These are phyloP conservation scores for Drosophila malerkotliana DNA, from an alignment of 1,140 invertebrate species.

Conservation along the genomic window DNA sequence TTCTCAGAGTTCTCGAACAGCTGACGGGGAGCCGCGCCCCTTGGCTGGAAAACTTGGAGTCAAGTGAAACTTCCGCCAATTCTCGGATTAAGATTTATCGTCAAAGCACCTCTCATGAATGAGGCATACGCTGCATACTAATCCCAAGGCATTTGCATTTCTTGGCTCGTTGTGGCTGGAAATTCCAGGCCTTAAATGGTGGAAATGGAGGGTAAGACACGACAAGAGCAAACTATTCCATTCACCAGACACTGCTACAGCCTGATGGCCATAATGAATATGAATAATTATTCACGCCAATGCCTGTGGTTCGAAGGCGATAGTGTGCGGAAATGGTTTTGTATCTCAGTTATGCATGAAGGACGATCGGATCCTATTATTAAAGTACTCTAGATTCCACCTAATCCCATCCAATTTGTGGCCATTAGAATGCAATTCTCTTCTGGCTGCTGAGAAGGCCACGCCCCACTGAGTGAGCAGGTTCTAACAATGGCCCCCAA, in stretches of 20 bases:
- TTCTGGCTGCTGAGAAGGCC: slow-evolving; percentile 15
- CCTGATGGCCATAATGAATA: slow-evolving; percentile 53
- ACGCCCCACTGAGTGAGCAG: slow-evolving; percentile 6
- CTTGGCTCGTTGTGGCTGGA: slow-evolving; percentile 1
- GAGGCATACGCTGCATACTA: slow-evolving; percentile 65
- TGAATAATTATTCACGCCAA: slow-evolving; percentile 43
- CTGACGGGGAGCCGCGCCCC: slow-evolving; percentile 26
- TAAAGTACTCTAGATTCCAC: neutral
- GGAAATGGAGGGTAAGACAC: slow-evolving; percentile 21
- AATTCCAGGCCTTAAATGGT: slow-evolving; percentile 24
- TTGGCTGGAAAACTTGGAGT: neutral
- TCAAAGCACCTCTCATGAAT: slow-evolving; percentile 6
- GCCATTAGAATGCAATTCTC: neutral
- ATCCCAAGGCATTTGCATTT: slow-evolving; percentile 50
- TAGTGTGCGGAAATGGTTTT: slow-evolving; percentile 37
- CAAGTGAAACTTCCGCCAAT: slow-evolving; percentile 61
- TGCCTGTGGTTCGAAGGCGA: slow-evolving; percentile 19
- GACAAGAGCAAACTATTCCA: slow-evolving; percentile 44
- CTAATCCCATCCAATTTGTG: slow-evolving; percentile 14
- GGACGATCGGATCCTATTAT: neutral
- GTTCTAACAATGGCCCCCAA: slow-evolving; percentile 15
- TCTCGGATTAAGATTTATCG: slow-evolving; percentile 62
- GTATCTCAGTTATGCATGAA: slow-evolving; percentile 9
- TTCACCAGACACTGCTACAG: slow-evolving; percentile 16
- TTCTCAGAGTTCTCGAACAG: slow-evolving; percentile 5